A percentile compares a stretch with the other conserved stretches of the same genome.
phyloP scores from a whole-genome alignment of 2,888 invertebrate genomes.

The Luffia ferchaultella region DNA sequence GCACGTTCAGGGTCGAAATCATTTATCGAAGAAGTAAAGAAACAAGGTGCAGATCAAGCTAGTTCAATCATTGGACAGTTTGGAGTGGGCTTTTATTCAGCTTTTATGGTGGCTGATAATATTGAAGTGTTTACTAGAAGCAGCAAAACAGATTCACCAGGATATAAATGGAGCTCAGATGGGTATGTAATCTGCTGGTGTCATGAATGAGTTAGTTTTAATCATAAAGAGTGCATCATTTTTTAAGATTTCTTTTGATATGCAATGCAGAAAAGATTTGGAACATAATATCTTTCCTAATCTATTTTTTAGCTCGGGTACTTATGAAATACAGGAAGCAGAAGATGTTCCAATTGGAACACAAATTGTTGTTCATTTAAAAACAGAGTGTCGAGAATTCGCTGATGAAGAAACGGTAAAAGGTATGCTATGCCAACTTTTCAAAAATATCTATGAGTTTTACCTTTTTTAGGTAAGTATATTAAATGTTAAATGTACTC shows the following conservation, averaged over 20 bases:
- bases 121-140: slow-evolving; percentile 92
- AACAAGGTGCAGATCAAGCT: slow-evolving; percentile 66
- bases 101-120: slow-evolving; percentile 96
- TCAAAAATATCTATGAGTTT: too few species aligned
- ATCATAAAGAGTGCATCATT: too few species aligned
- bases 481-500: too few species aligned
- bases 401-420: slow-evolving; percentile 86
- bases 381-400: slow-evolving; percentile 88
- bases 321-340: slow-evolving; percentile 88
- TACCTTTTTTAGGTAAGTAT: neutral
- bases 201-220: neutral
- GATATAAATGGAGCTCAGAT: slow-evolving; percentile 90
- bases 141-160: slow-evolving; percentile 69
- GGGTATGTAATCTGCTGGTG: slow-evolving; percentile 67
- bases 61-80: slow-evolving; percentile 95
- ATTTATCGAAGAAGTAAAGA: slow-evolving; percentile 85
- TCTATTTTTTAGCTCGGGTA: slow-evolving; percentile 74
- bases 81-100: slow-evolving; percentile 98
- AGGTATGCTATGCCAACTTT: too few species aligned
- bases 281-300: too few species aligned
- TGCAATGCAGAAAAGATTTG: too few species aligned
- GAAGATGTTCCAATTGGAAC: slow-evolving; percentile 89
- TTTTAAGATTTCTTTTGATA: too few species aligned
- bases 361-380: slow-evolving; percentile 90
- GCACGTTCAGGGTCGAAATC: slow-evolving; percentile 96